phyloP scores from a whole-genome alignment of 1,140 invertebrate species.

The Drosophila saltans region DNA sequence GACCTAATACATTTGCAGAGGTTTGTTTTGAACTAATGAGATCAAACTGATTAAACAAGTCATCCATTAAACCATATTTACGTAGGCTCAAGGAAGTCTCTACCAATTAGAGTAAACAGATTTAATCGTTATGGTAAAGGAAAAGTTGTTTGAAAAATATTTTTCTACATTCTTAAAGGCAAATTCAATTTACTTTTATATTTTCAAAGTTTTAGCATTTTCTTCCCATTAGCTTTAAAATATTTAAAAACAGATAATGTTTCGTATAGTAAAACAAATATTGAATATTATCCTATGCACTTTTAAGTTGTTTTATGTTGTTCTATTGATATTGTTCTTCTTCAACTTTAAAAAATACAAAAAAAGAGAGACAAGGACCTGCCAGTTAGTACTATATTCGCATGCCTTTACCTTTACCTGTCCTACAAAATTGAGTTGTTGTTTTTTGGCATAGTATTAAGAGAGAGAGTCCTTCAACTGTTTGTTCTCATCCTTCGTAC shows the following conservation, averaged over 20 bases:
- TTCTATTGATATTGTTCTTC: neutral
- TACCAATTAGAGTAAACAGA: neutral
- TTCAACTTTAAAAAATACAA: neutral
- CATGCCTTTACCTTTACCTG: conserved; percentile 29
- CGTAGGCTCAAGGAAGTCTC: neutral
- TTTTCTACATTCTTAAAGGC: too few species aligned
- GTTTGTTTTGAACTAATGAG: neutral
- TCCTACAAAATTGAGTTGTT: conserved; percentile 48
- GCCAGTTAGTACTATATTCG: conserved; percentile 2
- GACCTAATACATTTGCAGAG: neutral
- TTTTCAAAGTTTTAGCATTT: too few species aligned
- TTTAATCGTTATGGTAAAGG: neutral
- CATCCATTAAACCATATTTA: neutral
- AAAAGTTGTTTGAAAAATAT: too few species aligned
- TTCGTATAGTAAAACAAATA: neutral
- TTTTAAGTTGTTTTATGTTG: neutral
- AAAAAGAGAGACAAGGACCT: neutral
- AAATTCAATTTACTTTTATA: too few species aligned
- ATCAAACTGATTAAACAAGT: neutral
- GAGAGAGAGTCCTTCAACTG: neutral
- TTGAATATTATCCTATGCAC: neutral
- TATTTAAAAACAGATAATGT: neutral
- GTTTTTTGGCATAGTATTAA: conserved; percentile 20
- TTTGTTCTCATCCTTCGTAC: neutral
- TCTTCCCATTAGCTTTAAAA: neutral